Evolutionary conservation across 1,140 invertebrate genomes (phyloP), one percentile per base, ranked within the genome.

Genomic region (Macrostomum lignano): DNA sequence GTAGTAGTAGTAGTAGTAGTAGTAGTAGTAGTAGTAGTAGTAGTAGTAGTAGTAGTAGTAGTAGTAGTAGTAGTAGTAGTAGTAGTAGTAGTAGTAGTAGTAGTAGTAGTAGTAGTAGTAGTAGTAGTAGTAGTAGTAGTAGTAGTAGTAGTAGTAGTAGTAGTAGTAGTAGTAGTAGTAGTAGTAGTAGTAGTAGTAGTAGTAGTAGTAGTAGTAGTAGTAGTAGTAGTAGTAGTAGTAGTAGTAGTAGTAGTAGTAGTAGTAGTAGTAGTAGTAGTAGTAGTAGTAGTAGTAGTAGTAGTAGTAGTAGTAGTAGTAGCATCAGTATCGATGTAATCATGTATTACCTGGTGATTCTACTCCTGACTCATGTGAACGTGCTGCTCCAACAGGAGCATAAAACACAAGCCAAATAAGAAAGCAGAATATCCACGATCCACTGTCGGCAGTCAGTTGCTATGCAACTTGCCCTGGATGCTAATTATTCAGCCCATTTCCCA

Each of bases 171-270:
- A 24, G 23, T n/a, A 24, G 23, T 24, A 24, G 23, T n/a, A 24
- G 23, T 24, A 24, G 23, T n/a, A 24, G 23, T 24, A 33, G 31
- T 33, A 33, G 31, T 33, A 33, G 31, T 22, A 33, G 31, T 33
- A 33, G 31, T 33, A 33, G 31, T 33, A 33, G 31, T 33, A 33
- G 31, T 33, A 33, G 31, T 33, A 33, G 31, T 33, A 33, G 31
- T 33, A 33, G 31, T 33, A 33, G 31, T 33, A 33, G 31, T 33
- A 33, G 31, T 33, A 33, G 31, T 33, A 33, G 31, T 33, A 33
- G 31, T 33, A 33, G 31, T 33, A 33, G 29, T 7, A 13, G 29
- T 13, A 31, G 29, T 7, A 31, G 29, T 13, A 31, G 29, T 13
- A 31, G 29, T 31, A 25, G 29, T 31, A 31, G 11, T 31, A 7